These are phyloP conservation scores for Onthophagus taurus DNA, from an alignment of 1,140 invertebrate species.

Conservation along the genomic window DNA sequence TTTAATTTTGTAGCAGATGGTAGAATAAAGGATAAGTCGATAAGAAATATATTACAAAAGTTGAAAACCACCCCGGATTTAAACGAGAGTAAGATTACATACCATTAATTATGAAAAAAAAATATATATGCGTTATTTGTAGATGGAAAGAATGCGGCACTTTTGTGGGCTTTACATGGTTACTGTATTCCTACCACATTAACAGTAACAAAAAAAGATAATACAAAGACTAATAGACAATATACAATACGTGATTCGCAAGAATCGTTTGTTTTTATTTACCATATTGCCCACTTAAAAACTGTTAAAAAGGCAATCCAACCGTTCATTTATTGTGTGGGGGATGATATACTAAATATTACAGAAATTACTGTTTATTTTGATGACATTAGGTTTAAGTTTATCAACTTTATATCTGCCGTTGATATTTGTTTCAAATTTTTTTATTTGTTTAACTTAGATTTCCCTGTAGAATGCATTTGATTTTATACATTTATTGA, in stretches of 20 bases:
- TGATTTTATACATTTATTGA: too few relatives aligned
- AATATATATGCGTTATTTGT: background rate
- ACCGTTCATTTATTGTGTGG: too few relatives aligned
- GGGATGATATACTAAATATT: too few relatives aligned
- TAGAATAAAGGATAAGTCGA: constrained; percentile 3
- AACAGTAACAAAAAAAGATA: constrained; percentile 12
- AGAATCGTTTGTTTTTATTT: too few relatives aligned
- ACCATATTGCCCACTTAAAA: too few relatives aligned
- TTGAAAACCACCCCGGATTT: background rate
- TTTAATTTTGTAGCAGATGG: constrained; percentile 4
- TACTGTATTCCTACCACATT: constrained; percentile 15
- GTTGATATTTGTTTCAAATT: too few relatives aligned
- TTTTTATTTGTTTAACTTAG: too few relatives aligned
- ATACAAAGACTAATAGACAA: constrained; percentile 10
- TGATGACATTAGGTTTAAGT: too few relatives aligned
- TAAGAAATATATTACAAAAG: background rate
- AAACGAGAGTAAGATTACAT: constrained; percentile 3
- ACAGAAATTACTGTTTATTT: too few relatives aligned
- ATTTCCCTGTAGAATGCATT: too few relatives aligned
- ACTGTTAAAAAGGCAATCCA: too few relatives aligned
- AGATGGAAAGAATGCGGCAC: constrained; percentile 7
- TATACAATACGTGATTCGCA: constrained; percentile 16
- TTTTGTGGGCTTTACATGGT: constrained; percentile 12
- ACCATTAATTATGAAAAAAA: background rate
- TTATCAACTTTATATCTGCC: too few relatives aligned